Evolutionary conservation across 2,888 invertebrate species (phyloP).

Genomic region (Euphydryas editha): DNA sequence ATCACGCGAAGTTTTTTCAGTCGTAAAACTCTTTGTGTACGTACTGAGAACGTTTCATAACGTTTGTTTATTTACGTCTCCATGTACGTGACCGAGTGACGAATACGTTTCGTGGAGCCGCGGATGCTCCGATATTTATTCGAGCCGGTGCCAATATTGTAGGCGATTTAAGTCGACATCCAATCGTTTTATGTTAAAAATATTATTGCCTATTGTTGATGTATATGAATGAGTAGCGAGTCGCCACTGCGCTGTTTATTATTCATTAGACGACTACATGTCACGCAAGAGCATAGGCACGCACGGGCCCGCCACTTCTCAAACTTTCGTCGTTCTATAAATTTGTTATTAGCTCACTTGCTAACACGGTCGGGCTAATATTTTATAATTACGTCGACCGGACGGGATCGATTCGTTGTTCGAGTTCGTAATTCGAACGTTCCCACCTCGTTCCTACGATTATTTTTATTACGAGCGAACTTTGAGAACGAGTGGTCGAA

Average conservation of each 20-base stretch:
- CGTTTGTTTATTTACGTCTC: constrained; percentile 23
- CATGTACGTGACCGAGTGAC: constrained; percentile 52
- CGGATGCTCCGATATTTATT: constrained; percentile 54
- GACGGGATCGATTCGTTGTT: constrained; percentile 9
- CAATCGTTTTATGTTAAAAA: constrained; percentile 72
- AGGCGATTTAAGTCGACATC: constrained; percentile 61
- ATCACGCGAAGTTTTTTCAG: constrained; percentile 72
- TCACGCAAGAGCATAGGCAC: constrained; percentile 77
- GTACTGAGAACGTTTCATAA: constrained; percentile 13
- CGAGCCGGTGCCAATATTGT: constrained; percentile 59
- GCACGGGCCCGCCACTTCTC: constrained; percentile 73
- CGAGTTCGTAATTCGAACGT: neutral
- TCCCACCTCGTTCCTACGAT: neutral
- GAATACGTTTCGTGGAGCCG: constrained; percentile 44
- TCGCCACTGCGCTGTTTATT: constrained; percentile 78
- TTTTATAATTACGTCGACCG: constrained; percentile 27
- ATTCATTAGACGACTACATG: constrained; percentile 79
- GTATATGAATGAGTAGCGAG: constrained; percentile 79
- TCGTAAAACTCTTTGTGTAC: constrained; percentile 47
- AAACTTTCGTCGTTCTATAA: constrained; percentile 62
- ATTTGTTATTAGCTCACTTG: constrained; percentile 51
- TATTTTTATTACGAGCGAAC: constrained; percentile 13
- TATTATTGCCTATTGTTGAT: constrained; percentile 74
- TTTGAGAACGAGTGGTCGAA: constrained; percentile 25
- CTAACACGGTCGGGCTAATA: constrained; percentile 24